Evolutionary conservation across 2,113 vertebrate genomes (phyloP).

Genomic region (Petaurus breviceps): DNA sequence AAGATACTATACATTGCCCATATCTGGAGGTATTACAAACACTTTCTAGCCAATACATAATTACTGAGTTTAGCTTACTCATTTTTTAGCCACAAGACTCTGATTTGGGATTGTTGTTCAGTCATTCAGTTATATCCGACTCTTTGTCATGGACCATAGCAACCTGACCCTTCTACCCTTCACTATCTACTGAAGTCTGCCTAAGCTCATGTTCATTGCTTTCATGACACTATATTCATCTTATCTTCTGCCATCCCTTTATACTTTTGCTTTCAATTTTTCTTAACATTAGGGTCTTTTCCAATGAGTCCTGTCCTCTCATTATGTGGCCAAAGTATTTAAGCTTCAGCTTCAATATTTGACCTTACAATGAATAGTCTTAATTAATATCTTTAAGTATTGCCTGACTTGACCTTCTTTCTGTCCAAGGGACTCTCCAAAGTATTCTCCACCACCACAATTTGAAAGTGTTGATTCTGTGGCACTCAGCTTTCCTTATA

Average conservation of each 20-base stretch:
- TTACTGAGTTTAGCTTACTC: neutral
- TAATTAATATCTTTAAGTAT: too few relatives aligned
- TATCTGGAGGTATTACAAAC: slow-evolving; percentile 32
- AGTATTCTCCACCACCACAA: neutral
- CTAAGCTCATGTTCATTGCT: neutral
- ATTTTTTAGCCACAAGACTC: slow-evolving; percentile 30
- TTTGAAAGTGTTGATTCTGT: neutral
- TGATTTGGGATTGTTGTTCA: slow-evolving; percentile 8
- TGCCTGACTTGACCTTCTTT: too few relatives aligned
- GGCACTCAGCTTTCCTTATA: neutral
- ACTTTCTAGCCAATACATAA: slow-evolving; percentile 40
- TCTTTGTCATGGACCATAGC: neutral
- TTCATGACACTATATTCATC: neutral
- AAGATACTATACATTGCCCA: neutral
- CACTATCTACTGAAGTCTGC: neutral
- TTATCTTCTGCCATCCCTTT: neutral
- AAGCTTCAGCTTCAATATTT: too few relatives aligned
- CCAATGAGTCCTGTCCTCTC: neutral
- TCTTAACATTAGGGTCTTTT: neutral
- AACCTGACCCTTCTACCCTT: neutral
- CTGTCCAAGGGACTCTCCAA: too few relatives aligned
- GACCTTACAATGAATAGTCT: too few relatives aligned
- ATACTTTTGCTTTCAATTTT: neutral
- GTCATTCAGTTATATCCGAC: slow-evolving; percentile 11
- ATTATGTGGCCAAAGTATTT: neutral